Conservation (phyloP, 2,797 vertebrate genomes). For the Saxicola maurus region DNA sequence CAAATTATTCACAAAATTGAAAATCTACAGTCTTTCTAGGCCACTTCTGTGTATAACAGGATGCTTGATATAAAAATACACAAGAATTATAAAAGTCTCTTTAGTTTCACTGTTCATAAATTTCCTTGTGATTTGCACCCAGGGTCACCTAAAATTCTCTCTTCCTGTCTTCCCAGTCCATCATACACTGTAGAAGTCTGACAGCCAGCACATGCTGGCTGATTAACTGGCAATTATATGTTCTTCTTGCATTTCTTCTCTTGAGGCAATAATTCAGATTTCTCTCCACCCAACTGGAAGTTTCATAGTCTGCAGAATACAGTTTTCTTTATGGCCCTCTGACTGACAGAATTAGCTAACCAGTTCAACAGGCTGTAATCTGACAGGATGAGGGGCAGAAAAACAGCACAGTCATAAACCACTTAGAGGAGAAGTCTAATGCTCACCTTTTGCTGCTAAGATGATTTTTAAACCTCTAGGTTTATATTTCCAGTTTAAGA, state of each 20-base stretch:
- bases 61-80: background rate
- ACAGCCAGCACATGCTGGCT: background rate
- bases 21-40: background rate
- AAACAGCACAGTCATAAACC: background rate
- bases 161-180: background rate
- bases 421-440: background rate
- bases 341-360: background rate
- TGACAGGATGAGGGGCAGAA: background rate
- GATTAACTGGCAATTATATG: background rate
- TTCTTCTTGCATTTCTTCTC: background rate
- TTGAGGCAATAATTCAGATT: background rate
- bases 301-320: background rate
- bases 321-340: background rate
- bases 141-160: background rate
- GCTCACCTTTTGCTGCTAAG: background rate
- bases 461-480: background rate
- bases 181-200: background rate
- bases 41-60: background rate
- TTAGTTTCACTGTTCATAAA: background rate
- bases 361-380: background rate
- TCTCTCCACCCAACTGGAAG: background rate
- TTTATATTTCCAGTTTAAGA: background rate
- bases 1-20: background rate
- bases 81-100: background rate
- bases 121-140: background rate